phyloP scores from a whole-genome alignment of 2,888 invertebrate species.

The Sesamia inferens region DNA sequence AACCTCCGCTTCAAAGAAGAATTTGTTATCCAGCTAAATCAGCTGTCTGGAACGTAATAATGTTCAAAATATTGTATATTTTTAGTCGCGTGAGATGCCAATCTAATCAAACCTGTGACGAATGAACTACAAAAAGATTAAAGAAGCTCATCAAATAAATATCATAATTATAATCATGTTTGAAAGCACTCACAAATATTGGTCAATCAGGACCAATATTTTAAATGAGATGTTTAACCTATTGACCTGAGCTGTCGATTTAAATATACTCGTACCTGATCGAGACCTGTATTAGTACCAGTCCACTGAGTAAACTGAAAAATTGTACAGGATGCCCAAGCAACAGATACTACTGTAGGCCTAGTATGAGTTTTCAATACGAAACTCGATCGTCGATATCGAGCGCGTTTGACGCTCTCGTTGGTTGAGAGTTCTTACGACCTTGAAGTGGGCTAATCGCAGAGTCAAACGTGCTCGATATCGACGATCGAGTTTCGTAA shows the following conservation, averaged over 20 bases:
- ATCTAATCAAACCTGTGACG: slow-evolving; percentile 21
- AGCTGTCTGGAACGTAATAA: background rate
- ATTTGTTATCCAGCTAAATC: background rate
- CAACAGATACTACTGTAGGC: too few species aligned
- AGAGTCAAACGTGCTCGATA: too few species aligned
- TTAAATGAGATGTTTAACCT: slow-evolving; percentile 8
- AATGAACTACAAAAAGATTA: slow-evolving; percentile 11
- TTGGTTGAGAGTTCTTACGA: too few species aligned
- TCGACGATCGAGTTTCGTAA: too few species aligned
- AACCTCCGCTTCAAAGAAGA: too few species aligned
- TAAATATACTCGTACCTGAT: background rate
- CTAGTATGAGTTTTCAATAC: too few species aligned
- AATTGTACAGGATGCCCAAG: background rate
- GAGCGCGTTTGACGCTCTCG: too few species aligned
- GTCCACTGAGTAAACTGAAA: background rate
- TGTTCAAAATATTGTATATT: background rate
- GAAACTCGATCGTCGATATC: too few species aligned
- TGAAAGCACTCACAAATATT: slow-evolving; percentile 53
- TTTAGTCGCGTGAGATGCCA: slow-evolving; percentile 15
- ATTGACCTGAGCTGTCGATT: background rate
- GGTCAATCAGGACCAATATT: slow-evolving; percentile 23
- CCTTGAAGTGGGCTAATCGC: too few species aligned
- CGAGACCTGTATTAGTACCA: background rate
- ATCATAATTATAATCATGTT: slow-evolving; percentile 31
- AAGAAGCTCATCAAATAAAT: slow-evolving; percentile 30